These are phyloP conservation scores for Epirrhoe alternata DNA, from an alignment of 2,888 invertebrate genomes.

Conservation along the genomic window DNA sequence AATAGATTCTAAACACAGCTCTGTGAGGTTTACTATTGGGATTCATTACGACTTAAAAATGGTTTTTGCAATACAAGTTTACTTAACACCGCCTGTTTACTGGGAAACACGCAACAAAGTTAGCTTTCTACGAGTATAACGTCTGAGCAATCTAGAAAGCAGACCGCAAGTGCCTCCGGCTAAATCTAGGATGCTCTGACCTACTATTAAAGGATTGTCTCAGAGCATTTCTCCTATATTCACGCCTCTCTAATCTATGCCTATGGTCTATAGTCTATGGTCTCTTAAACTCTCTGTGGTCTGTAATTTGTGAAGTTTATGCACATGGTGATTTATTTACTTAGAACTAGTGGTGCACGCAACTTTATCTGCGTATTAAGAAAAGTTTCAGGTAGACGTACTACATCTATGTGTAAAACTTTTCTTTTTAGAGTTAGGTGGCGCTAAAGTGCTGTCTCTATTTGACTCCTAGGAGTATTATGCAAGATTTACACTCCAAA, in stretches of 20 bases:
- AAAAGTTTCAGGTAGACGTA: background rate
- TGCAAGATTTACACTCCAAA: too few relatives aligned
- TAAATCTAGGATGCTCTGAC: constrained; percentile 62
- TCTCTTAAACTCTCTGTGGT: constrained; percentile 47
- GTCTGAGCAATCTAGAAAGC: constrained; percentile 54
- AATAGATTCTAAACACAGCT: too few relatives aligned
- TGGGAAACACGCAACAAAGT: background rate
- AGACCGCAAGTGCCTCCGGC: constrained; percentile 59
- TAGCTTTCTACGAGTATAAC: constrained; percentile 39
- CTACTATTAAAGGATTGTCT: constrained; percentile 78
- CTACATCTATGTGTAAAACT: too few relatives aligned
- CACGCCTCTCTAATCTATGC: constrained; percentile 47
- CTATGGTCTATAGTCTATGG: constrained; percentile 26
- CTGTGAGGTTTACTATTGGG: too few relatives aligned
- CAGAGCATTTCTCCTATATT: constrained; percentile 68
- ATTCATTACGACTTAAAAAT: too few relatives aligned
- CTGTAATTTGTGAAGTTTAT: constrained; percentile 75
- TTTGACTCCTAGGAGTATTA: too few relatives aligned
- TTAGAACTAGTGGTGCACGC: constrained; percentile 54
- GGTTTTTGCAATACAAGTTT: too few relatives aligned
- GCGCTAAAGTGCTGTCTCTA: too few relatives aligned
- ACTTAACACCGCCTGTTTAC: background rate
- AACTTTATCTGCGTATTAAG: background rate
- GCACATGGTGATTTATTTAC: constrained; percentile 76
- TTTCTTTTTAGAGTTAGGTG: too few relatives aligned